Conservation (phyloP, 2,113 vertebrate genomes). For the Megalops atlanticus region DNA sequence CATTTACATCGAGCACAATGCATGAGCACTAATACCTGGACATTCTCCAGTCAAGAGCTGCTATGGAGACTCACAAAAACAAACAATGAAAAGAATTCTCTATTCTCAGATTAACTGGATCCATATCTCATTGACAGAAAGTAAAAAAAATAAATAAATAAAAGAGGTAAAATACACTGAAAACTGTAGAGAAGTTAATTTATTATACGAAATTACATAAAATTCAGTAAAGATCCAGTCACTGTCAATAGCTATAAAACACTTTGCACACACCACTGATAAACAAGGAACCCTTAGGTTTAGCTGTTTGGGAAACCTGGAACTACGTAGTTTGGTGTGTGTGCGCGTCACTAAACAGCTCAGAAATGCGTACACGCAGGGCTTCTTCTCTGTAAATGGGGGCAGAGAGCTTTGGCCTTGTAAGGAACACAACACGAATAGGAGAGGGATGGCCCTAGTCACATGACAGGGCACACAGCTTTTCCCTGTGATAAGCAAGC, state of each 20-base stretch:
- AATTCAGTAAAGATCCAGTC: neutral
- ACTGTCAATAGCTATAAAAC: neutral
- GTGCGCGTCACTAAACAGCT: neutral
- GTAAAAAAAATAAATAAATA: neutral
- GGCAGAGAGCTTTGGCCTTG: neutral
- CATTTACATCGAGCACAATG: neutral
- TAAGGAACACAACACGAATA: neutral
- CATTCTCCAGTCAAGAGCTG: neutral
- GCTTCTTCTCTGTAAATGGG: neutral
- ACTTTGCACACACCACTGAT: neutral
- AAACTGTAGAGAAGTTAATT: neutral
- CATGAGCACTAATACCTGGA: neutral
- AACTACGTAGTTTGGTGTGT: neutral
- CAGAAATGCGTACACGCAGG: neutral
- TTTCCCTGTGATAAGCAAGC: neutral
- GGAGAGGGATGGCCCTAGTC: neutral
- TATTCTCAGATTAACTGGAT: neutral
- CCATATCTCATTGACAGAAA: neutral
- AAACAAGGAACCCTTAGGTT: neutral
- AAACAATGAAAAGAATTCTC: too few relatives aligned
- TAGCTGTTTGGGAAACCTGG: neutral
- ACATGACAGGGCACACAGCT: neutral
- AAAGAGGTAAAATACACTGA: too few relatives aligned
- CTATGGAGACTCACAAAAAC: neutral
- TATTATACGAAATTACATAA: neutral